Conservation (phyloP, 1,140 invertebrate genomes). For the Sminthurides bifidus region DNA sequence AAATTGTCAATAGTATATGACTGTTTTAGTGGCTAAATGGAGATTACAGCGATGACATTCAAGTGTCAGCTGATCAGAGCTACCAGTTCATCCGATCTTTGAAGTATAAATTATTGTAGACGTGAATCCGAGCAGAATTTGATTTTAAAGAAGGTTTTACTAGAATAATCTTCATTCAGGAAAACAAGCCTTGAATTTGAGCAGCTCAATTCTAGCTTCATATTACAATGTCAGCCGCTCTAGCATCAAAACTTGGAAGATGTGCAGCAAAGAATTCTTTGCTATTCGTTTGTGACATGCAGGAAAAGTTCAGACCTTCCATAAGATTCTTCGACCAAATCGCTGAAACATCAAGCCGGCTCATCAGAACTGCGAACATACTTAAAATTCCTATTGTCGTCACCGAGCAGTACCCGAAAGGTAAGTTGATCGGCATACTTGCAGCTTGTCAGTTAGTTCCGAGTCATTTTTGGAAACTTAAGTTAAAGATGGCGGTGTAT, state of each 20-base stretch:
- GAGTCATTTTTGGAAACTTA: conserved; percentile 4
- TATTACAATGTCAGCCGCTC: not conserved
- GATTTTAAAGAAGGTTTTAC: not conserved
- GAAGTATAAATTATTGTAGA: no score
- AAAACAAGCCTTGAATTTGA: not conserved
- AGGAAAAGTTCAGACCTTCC: conserved; percentile 50
- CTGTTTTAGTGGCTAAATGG: no score
- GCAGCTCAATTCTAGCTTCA: no score
- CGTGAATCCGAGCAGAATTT: not conserved
- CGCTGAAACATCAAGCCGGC: conserved; percentile 41
- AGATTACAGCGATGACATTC: no score
- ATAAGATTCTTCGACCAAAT: conserved; percentile 51
- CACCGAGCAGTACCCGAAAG: conserved; percentile 1
- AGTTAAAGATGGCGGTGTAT: not conserved
- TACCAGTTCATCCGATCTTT: no score
- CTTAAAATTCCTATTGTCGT: conserved; percentile 42
- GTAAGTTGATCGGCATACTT: no score
- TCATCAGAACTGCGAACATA: conserved; percentile 44
- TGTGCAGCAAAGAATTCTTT: conserved; percentile 25
- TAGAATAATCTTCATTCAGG: not conserved
- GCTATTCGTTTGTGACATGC: conserved; percentile 54
- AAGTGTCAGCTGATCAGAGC: no score
- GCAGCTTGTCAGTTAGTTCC: no score
- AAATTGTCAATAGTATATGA: no score
- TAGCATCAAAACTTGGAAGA: conserved; percentile 18